Percentiles rank a stretch among this genome's conserved stretches.
Conservation (phyloP, 2,888 invertebrate genomes). For the Thecophora atra region DNA sequence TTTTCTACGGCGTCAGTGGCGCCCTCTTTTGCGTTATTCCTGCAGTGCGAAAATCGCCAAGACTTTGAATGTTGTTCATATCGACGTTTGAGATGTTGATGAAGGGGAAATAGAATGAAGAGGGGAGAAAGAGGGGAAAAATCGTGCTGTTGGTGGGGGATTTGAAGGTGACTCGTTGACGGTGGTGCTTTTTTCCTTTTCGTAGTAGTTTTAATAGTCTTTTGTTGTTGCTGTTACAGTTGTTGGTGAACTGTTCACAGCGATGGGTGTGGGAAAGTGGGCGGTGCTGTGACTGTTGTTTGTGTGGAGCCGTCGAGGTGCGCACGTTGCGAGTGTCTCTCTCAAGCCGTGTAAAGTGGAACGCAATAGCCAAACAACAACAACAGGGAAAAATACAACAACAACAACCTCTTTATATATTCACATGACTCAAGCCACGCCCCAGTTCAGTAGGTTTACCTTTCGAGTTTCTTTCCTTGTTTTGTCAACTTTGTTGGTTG, state of each 20-base stretch:
- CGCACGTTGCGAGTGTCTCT: not conserved
- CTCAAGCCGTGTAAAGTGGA: conserved; percentile 33
- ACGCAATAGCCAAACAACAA: conserved; percentile 25
- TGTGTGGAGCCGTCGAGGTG: conserved; percentile 7
- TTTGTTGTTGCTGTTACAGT: not conserved
- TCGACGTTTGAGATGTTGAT: conserved; percentile 9
- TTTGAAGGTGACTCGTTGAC: not conserved
- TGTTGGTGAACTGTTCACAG: conserved; percentile 20
- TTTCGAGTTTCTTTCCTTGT: too few relatives aligned
- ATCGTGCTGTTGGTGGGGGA: not conserved
- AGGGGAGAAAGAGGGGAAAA: not conserved
- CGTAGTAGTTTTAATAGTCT: conserved; percentile 19
- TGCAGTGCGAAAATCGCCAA: conserved; percentile 40
- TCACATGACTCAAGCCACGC: conserved; percentile 23
- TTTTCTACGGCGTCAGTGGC: not conserved
- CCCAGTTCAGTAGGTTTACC: not conserved
- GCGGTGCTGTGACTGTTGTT: conserved; percentile 51
- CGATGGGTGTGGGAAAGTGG: conserved; percentile 58
- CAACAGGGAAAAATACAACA: conserved; percentile 5
- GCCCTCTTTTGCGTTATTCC: conserved; percentile 26
- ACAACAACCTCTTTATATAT: conserved; percentile 9
- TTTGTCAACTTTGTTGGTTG: too few relatives aligned
- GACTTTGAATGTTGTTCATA: conserved; percentile 31
- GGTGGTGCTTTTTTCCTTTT: conserved; percentile 5
- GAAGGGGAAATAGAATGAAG: not conserved